A percentile compares a stretch with the other conserved stretches of the same genome.
phyloP scores from a whole-genome alignment of 2,888 invertebrate species.

The Eurois occulta region DNA sequence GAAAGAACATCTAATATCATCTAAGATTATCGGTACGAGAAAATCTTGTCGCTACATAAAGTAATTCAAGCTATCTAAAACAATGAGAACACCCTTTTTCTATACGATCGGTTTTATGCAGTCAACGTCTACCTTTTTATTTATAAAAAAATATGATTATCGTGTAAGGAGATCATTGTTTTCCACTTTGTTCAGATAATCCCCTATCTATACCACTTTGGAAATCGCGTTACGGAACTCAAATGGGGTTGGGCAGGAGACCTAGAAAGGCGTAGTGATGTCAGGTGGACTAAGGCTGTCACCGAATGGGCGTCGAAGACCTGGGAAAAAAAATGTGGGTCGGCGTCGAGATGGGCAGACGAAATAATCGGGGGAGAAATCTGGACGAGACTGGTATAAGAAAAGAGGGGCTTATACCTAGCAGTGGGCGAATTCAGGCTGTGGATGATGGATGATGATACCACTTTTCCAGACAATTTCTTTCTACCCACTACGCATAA shows the following conservation, averaged over 20 bases:
- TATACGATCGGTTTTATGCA: background rate
- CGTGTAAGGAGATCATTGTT: background rate
- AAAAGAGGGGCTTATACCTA: no score
- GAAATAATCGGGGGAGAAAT: no score
- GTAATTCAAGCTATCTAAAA: conserved; percentile 19
- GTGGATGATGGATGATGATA: no score
- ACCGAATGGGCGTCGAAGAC: no score
- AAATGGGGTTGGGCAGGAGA: no score
- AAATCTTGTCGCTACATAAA: conserved; percentile 14
- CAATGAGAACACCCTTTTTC: background rate
- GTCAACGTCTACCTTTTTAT: background rate
- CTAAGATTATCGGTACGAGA: conserved; percentile 4
- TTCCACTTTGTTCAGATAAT: background rate
- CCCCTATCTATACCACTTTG: background rate
- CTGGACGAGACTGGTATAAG: no score
- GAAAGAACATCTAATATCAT: background rate
- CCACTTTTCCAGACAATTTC: background rate
- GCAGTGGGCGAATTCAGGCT: no score
- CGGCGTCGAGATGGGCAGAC: no score
- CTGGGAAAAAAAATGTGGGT: no score
- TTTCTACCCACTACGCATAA: background rate
- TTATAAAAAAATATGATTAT: background rate
- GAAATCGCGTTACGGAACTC: no score
- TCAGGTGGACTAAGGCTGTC: no score
- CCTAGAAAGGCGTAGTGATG: no score